These are phyloP conservation scores for Zoanthus sociatus DNA, from an alignment of 92 coral and sea anemone genomes.

Conservation along the genomic window DNA sequence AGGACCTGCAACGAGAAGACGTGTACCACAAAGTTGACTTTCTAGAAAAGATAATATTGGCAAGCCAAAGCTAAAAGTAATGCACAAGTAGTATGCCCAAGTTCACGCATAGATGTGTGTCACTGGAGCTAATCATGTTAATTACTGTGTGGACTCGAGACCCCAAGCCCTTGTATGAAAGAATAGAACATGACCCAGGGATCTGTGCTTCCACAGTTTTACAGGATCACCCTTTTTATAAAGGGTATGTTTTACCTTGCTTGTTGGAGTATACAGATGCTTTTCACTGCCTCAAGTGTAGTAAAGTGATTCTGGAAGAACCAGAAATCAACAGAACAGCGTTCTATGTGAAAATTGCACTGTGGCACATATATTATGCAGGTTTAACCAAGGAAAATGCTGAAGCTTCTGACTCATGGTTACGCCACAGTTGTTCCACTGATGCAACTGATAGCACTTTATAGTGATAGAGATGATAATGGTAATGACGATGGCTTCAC, in stretches of 20 bases:
- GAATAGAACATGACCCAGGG: neutral
- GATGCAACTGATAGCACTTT: neutral
- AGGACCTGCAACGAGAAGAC: neutral
- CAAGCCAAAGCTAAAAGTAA: neutral
- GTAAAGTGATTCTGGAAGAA: conserved; percentile 55
- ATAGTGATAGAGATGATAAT: neutral
- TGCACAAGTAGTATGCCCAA: conserved; percentile 30
- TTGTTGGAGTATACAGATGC: conserved; percentile 25
- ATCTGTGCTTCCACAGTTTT: neutral
- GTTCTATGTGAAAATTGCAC: conserved; percentile 10
- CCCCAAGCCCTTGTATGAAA: conserved; percentile 8
- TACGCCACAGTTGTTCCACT: conserved; percentile 24
- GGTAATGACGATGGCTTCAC: neutral
- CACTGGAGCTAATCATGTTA: conserved; percentile 39
- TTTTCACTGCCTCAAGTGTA: conserved; percentile 34
- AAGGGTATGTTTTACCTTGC: conserved; percentile 45
- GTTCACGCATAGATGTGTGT: conserved; percentile 46
- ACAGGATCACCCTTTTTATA: conserved; percentile 33
- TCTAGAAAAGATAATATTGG: neutral
- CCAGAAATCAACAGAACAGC: conserved; percentile 46
- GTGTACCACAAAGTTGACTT: neutral
- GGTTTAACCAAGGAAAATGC: conserved; percentile 18
- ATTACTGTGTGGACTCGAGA: conserved; percentile 57
- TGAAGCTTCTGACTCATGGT: conserved; percentile 30
- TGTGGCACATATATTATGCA: conserved; percentile 44